Percentiles rank a stretch among this genome's conserved stretches.
These are phyloP conservation scores for Heliconius charithonia DNA, from an alignment of 2,888 invertebrate genomes.

Conservation along the genomic window DNA sequence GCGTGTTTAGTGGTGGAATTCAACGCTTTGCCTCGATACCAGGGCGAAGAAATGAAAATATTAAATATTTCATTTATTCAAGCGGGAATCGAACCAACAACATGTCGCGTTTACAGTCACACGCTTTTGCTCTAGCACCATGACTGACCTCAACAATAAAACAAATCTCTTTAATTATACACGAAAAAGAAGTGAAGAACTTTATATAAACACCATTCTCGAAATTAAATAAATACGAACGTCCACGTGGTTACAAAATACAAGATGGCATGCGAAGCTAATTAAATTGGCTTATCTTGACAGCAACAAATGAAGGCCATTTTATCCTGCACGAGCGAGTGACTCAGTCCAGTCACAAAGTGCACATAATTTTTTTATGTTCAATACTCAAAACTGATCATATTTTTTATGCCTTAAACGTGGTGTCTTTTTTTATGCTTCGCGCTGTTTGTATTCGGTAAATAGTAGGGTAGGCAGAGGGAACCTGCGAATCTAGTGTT, in stretches of 20 bases:
- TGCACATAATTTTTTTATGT: neutral
- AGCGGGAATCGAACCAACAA: too few species aligned
- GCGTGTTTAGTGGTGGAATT: too few species aligned
- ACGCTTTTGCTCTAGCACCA: too few species aligned
- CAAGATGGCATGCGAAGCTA: slow-evolving; percentile 2
- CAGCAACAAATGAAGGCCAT: slow-evolving; percentile 4
- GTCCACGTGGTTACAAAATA: slow-evolving; percentile 1
- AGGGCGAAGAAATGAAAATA: too few species aligned
- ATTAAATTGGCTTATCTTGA: slow-evolving; percentile 25
- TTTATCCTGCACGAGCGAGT: neutral
- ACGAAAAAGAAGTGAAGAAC: neutral
- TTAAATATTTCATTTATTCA: too few species aligned
- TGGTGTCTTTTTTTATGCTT: neutral
- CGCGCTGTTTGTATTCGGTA: too few species aligned
- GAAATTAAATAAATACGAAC: neutral
- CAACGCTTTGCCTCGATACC: too few species aligned
- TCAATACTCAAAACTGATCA: neutral
- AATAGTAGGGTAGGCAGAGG: too few species aligned
- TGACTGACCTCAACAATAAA: too few species aligned
- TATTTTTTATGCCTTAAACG: neutral
- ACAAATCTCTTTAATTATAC: too few species aligned
- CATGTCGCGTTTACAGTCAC: too few species aligned
- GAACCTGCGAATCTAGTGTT: too few species aligned
- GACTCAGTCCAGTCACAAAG: neutral
- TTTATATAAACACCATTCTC: neutral